Evolutionary conservation across 2,797 vertebrate species (phyloP).

Genomic region (Sternotherus odoratus): DNA sequence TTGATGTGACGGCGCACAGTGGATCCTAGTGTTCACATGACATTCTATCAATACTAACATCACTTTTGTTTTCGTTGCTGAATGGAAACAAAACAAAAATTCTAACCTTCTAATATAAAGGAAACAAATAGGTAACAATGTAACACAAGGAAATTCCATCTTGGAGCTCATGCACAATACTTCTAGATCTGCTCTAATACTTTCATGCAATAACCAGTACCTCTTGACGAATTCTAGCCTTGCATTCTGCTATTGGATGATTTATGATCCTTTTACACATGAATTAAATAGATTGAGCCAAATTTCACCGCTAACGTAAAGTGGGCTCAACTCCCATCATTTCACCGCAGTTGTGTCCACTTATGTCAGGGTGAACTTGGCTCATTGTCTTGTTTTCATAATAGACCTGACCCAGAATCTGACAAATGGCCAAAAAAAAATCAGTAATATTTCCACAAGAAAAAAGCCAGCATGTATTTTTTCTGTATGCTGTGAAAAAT

Average conservation of each 20-base stretch:
- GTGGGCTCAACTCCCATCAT: not conserved
- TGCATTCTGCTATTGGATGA: not conserved
- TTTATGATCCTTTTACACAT: not conserved
- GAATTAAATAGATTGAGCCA: not conserved
- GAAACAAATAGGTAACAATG: not conserved
- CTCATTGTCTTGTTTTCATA: not conserved
- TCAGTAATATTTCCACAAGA: no score
- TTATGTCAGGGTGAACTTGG: conserved; percentile 20
- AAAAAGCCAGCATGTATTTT: no score
- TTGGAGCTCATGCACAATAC: accelerated
- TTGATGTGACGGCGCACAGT: not conserved
- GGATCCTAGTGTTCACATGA: not conserved
- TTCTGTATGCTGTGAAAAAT: no score
- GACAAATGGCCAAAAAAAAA: no score
- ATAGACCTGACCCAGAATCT: not conserved
- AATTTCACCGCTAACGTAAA: not conserved
- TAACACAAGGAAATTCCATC: accelerated
- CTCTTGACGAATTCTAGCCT: accelerated
- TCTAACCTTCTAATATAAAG: not conserved
- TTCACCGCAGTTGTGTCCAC: conserved; percentile 30
- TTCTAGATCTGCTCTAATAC: not conserved
- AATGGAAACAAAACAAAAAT: not conserved
- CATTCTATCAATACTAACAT: not conserved
- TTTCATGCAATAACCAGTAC: not conserved
- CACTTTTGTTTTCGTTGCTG: not conserved